Conservation (phyloP, 2,888 invertebrate genomes). For the Volucella inflata region DNA sequence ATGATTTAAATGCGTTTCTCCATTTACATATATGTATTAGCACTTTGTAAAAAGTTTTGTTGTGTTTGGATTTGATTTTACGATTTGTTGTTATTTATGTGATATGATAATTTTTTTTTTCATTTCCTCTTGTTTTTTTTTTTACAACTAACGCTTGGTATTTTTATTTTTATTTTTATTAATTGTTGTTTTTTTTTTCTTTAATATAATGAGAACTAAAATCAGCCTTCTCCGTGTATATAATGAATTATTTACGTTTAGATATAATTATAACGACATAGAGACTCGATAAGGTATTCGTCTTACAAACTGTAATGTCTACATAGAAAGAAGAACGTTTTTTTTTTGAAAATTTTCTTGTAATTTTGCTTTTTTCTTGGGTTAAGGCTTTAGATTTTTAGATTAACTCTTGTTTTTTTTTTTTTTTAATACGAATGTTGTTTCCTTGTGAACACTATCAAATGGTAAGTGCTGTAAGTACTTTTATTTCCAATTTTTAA, state of each 20-base stretch:
- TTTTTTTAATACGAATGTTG: not conserved
- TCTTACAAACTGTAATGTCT: constrained; percentile 50
- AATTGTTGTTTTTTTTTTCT: constrained; percentile 29
- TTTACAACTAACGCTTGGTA: constrained; percentile 59
- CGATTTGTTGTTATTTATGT: constrained; percentile 40
- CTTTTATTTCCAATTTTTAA: constrained; percentile 7
- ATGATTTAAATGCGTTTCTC: constrained; percentile 64
- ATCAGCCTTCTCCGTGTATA: constrained; percentile 73
- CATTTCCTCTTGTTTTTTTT: constrained; percentile 35
- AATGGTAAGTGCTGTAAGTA: constrained; percentile 52
- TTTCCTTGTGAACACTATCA: constrained; percentile 39
- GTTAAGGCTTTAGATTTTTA: constrained; percentile 63
- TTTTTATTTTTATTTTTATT: constrained; percentile 32
- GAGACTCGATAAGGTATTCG: constrained; percentile 72
- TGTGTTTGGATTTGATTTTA: constrained; percentile 29
- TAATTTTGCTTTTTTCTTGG: constrained; percentile 6
- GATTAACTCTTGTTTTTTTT: constrained; percentile 27
- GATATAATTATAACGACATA: constrained; percentile 71
- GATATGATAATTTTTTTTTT: constrained; percentile 69
- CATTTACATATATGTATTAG: constrained; percentile 16
- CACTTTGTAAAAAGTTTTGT: constrained; percentile 44
- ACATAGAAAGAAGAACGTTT: constrained; percentile 60
- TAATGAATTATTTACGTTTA: constrained; percentile 60
- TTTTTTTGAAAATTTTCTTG: constrained; percentile 8
- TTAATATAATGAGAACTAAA: constrained; percentile 71